phyloP scores from a whole-genome alignment of 2,797 vertebrate species.

The Helicolenus hilgendorfi region DNA sequence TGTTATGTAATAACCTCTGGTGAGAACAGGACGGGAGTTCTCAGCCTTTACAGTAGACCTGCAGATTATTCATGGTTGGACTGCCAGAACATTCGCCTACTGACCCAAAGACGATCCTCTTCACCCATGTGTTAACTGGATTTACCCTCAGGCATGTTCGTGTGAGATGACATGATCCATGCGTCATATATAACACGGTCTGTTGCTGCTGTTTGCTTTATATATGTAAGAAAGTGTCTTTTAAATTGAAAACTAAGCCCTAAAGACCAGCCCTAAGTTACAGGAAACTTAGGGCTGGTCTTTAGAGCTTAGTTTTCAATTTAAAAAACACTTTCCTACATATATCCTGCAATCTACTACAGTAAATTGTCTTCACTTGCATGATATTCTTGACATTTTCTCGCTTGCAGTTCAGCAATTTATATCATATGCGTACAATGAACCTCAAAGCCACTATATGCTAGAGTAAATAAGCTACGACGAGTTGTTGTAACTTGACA shows the following conservation, averaged over 20 bases:
- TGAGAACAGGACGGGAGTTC: constrained; percentile 34
- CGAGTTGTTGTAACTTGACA: constrained; percentile 1
- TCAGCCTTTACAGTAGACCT: background rate
- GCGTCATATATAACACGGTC: background rate
- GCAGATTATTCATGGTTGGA: constrained; percentile 31
- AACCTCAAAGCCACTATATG: background rate
- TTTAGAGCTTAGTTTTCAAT: background rate
- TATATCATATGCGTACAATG: background rate
- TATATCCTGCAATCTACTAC: background rate
- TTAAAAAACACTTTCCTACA: background rate
- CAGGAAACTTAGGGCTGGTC: background rate
- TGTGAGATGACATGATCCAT: background rate
- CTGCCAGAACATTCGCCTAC: constrained; percentile 30
- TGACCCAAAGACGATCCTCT: background rate
- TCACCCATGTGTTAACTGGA: background rate
- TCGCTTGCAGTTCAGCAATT: background rate
- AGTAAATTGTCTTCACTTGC: background rate
- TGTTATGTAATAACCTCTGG: constrained; percentile 71
- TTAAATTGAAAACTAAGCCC: background rate
- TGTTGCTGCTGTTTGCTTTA: background rate
- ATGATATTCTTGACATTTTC: background rate
- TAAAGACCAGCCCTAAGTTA: background rate
- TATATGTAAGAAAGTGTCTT: background rate
- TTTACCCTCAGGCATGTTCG: background rate
- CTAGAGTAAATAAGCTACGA: background rate